Base-by-base conservation (phyloP, 2,888 invertebrate species). In the Drosophila bunnanda region DNA sequence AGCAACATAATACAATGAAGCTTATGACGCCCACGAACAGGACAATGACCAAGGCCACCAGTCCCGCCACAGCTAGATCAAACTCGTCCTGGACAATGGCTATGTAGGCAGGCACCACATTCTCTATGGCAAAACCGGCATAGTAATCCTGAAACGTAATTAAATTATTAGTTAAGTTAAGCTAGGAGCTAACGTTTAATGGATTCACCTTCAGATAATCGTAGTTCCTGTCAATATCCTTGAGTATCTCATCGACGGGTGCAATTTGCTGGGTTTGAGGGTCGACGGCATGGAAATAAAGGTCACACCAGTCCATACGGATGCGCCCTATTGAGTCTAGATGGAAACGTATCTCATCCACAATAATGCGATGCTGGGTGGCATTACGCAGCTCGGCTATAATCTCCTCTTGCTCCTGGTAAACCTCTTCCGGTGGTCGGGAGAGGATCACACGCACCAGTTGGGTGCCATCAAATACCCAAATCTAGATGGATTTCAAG, bases 401-500 rank as follows among this genome's bases (percentile, higher is more conserved):
- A 28, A 97, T 96, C 83, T 96, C 96, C 39, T 95, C 94, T 74
- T 95, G 94, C 65, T 96, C 95, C 57, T 94, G 93, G 74, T 95
- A 94, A 0, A 97, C 96, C 91, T 96, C 95, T 77, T 95, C 94
- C 6, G 97, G 96, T 15, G 96, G 95, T 43, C 96, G 94, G 0
- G 97, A 97, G 20, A 98, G 93, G 73, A 97, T 97, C 71, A 98
- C 95, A 67, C 96, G 94, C 67, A 97, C 96, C 55, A 97, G 93
- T 75, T 98, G 96, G 0, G 96, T 95, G 0, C 96, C 95, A 89
- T 97, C 97, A 80, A 97, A 97, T 46, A 98, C 95, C 98, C 98
- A 98, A 13, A 98, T 94, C 97, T 97, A 28, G n/a, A 68, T 64
- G 25, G 36, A 56, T 55, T 32, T 52, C 3, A 41, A 17, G 12